Conservation (phyloP, 2,888 invertebrate genomes). For the Pristionchus japonicus region DNA sequence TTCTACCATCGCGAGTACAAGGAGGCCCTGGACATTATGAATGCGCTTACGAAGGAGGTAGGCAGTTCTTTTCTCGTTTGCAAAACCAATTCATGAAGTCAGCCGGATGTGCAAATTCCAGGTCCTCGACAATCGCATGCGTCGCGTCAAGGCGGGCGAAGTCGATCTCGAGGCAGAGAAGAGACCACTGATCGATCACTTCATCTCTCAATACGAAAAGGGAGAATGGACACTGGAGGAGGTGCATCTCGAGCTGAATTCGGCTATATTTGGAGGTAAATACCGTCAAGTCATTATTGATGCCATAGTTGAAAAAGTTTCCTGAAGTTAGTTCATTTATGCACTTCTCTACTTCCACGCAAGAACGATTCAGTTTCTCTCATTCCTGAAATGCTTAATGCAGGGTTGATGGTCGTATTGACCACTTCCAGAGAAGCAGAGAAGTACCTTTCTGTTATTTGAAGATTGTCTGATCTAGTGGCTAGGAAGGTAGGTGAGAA, state of each 20-base stretch:
- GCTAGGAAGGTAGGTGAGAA: too few relatives aligned
- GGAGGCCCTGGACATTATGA: conserved; percentile 11
- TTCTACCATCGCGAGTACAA: conserved; percentile 33
- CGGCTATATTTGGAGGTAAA: conserved; percentile 76
- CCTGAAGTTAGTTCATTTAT: too few relatives aligned
- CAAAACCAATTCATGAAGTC: background rate
- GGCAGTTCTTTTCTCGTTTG: too few relatives aligned
- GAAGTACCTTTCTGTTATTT: too few relatives aligned
- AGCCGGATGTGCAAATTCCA: background rate
- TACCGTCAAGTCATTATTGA: too few relatives aligned
- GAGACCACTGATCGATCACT: conserved; percentile 77
- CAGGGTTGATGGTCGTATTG: too few relatives aligned
- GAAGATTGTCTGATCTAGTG: too few relatives aligned
- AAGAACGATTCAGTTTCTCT: too few relatives aligned
- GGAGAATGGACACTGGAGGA: conserved; percentile 74
- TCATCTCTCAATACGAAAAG: conserved; percentile 74
- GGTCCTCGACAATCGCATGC: background rate
- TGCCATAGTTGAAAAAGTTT: too few relatives aligned
- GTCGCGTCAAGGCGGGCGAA: background rate
- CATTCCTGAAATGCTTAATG: too few relatives aligned
- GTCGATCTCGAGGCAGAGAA: conserved; percentile 18
- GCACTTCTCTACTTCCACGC: too few relatives aligned
- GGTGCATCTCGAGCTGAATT: conserved; percentile 78
- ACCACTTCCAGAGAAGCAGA: too few relatives aligned
- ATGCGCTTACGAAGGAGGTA: conserved; percentile 69